Evolutionary conservation across 2,888 invertebrate genomes (phyloP).

Genomic region (Hoplodrina ambigua): DNA sequence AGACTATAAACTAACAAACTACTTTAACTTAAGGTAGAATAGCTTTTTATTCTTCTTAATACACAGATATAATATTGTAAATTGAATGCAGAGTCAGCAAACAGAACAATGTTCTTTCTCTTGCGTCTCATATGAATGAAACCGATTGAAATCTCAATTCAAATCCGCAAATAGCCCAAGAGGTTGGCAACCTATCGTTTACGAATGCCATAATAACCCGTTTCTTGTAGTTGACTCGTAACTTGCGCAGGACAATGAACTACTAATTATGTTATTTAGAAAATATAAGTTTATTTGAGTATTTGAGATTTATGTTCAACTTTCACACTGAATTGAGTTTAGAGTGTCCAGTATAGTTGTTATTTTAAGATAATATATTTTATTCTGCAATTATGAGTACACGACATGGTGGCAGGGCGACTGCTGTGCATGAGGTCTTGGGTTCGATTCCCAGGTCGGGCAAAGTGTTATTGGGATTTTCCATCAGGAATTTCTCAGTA

Average conservation of each 20-base stretch:
- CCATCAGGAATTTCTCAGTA: too few species aligned
- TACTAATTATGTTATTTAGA: slow-evolving; percentile 46
- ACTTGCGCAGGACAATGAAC: slow-evolving; percentile 56
- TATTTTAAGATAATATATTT: background rate
- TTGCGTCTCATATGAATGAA: slow-evolving; percentile 43
- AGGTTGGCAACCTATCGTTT: slow-evolving; percentile 56
- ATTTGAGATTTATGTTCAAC: slow-evolving; percentile 27
- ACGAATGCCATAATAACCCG: slow-evolving; percentile 54
- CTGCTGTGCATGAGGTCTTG: too few species aligned
- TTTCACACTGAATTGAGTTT: slow-evolving; percentile 10
- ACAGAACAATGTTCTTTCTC: slow-evolving; percentile 19
- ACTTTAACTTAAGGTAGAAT: background rate
- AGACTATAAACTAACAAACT: background rate
- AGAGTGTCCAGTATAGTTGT: slow-evolving; percentile 1
- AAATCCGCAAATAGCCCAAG: slow-evolving; percentile 50
- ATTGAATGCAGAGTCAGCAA: slow-evolving; percentile 11
- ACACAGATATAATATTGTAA: background rate
- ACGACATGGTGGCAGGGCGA: too few species aligned
- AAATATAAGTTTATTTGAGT: slow-evolving; percentile 22
- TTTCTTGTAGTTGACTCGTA: slow-evolving; percentile 52
- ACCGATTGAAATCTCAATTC: slow-evolving; percentile 49
- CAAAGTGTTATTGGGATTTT: too few species aligned
- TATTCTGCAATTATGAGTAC: too few species aligned
- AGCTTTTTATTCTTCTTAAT: slow-evolving; percentile 15
- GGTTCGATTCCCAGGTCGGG: too few species aligned